Percentiles rank a stretch among this genome's conserved stretches.
phyloP scores from a whole-genome alignment of 30 jellyfish, hydroid and myxozoan species.

The Thelohanellus kitauei region DNA sequence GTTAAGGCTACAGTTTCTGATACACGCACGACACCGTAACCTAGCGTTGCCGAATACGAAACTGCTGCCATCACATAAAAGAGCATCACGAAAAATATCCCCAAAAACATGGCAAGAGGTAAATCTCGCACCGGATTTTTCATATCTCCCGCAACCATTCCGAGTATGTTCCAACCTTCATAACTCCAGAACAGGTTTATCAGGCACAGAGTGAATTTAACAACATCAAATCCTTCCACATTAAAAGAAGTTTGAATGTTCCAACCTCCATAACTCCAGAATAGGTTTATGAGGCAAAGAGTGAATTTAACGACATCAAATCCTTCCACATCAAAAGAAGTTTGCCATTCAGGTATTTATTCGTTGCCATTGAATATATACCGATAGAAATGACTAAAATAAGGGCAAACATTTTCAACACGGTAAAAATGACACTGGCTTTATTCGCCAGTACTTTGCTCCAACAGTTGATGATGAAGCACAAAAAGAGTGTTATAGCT shows the following conservation, averaged over 20 bases:
- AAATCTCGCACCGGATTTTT: background rate
- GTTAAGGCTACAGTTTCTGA: background rate
- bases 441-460: background rate
- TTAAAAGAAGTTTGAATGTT: background rate
- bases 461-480: too few relatives aligned
- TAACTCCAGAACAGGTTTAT: background rate
- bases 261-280: slow-evolving; percentile 1
- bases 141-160: background rate
- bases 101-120: background rate
- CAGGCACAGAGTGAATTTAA: too few relatives aligned
- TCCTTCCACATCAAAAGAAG: background rate
- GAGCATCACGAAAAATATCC: background rate
- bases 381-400: background rate
- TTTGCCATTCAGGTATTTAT: too few relatives aligned
- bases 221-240: background rate
- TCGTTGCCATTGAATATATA: background rate
- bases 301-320: too few relatives aligned
- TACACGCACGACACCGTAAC: background rate
- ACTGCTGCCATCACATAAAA: background rate
- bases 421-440: background rate
- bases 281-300: background rate
- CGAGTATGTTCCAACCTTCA: background rate
- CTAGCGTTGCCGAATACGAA: background rate
- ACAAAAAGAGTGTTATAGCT: background rate
- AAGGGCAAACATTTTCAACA: background rate